These are phyloP conservation scores for Alca torda DNA, from an alignment of 2,797 vertebrate genomes.

Conservation along the genomic window DNA sequence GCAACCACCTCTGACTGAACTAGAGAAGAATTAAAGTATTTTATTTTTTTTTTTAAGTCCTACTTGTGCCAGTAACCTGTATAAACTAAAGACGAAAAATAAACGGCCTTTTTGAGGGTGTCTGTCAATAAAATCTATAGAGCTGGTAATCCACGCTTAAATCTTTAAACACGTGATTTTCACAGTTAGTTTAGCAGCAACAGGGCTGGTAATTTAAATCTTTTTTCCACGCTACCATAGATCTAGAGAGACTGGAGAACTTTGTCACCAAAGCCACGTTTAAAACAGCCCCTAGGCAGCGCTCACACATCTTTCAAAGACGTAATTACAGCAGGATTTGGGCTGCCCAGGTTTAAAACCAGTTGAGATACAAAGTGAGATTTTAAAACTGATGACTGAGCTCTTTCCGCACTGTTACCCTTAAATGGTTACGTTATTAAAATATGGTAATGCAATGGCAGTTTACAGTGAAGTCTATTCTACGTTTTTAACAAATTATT, in stretches of 20 bases:
- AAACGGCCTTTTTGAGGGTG: neutral
- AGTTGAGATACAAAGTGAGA: neutral
- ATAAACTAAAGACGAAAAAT: neutral
- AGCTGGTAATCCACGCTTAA: neutral
- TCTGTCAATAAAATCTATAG: neutral
- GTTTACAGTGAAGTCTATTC: constrained; percentile 28
- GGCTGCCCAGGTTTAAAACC: constrained; percentile 14
- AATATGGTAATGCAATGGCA: constrained; percentile 20
- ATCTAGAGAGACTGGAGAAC: neutral
- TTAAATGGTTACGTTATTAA: constrained; percentile 28
- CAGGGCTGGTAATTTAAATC: neutral
- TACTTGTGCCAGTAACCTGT: neutral
- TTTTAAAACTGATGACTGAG: constrained; percentile 32
- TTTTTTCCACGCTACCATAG: neutral
- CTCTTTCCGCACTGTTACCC: constrained; percentile 30
- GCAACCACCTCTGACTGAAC: neutral
- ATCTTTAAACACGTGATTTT: neutral
- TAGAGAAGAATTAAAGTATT: neutral
- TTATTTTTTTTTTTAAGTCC: neutral
- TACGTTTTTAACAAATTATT: constrained; percentile 14
- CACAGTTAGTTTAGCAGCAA: neutral
- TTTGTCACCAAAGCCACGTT: neutral
- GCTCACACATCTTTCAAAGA: neutral
- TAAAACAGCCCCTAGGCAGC: neutral
- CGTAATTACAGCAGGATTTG: neutral